Conservation (phyloP, 2,113 vertebrate species). For the Ariopsis seemanni region DNA sequence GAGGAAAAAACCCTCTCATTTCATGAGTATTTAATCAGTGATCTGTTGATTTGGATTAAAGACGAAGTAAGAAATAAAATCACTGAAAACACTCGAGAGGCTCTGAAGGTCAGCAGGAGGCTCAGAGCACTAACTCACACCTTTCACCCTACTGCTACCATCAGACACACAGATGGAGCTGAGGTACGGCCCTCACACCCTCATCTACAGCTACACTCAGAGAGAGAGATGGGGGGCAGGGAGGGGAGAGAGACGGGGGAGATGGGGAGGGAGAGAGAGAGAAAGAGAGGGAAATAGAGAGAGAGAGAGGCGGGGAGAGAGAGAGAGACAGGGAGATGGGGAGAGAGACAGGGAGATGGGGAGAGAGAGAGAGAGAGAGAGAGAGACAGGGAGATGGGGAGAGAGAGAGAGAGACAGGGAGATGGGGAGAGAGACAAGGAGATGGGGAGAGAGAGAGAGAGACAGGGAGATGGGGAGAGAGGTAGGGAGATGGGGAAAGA, state of each 20-base stretch:
- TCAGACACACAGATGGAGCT: background rate
- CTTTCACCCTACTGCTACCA: background rate
- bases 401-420: background rate
- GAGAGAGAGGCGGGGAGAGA: no score
- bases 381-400: no score
- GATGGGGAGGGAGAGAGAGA: background rate
- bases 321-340: background rate
- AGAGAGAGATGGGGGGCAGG: background rate
- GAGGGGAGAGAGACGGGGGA: background rate
- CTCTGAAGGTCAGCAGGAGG: constrained; percentile 17
- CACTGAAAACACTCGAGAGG: background rate
- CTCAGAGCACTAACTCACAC: background rate
- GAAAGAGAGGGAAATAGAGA: no score
- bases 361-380: no score
- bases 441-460: background rate
- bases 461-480: background rate
- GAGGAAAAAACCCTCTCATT: background rate
- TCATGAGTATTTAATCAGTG: background rate
- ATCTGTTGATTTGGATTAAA: background rate
- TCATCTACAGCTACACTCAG: background rate
- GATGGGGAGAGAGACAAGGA: background rate
- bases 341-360: background rate
- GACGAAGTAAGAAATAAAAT: background rate
- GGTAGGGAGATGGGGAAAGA: no score
- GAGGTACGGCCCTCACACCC: background rate